A percentile compares a stretch with the other conserved stretches of the same genome.
phyloP scores from a whole-genome alignment of 2,113 vertebrate genomes.

The Oreochromis niloticus region DNA sequence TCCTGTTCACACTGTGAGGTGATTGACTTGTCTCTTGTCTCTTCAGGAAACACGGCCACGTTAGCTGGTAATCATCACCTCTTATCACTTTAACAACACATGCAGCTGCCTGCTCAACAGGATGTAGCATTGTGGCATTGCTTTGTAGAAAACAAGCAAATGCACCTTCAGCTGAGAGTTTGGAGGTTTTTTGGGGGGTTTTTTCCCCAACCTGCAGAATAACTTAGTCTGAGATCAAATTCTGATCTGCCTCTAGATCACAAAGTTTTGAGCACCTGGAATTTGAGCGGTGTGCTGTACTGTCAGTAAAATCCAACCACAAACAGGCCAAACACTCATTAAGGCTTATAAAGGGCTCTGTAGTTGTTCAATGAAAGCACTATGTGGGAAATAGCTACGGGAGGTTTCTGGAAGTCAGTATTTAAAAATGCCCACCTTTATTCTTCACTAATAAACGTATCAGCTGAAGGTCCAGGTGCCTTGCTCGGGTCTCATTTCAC shows the following conservation, averaged over 20 bases:
- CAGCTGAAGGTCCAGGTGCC: neutral
- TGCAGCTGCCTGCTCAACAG: too few relatives aligned
- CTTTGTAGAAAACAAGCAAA: neutral
- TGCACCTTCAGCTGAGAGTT: neutral
- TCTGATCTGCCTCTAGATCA: neutral
- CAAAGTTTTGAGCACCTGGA: neutral
- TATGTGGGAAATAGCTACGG: neutral
- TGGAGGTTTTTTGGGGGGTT: too few relatives aligned
- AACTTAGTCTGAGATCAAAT: neutral
- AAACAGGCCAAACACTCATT: neutral
- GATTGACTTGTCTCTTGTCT: too few relatives aligned
- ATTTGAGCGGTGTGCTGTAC: neutral
- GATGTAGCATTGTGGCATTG: neutral
- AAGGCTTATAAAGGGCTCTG: neutral
- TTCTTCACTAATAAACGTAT: neutral
- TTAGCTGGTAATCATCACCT: too few relatives aligned
- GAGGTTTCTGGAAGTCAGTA: neutral
- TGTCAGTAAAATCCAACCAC: neutral
- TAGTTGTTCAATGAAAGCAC: neutral
- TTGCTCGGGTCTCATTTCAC: neutral
- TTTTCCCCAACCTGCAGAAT: neutral
- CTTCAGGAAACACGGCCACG: too few relatives aligned
- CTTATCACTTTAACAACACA: too few relatives aligned
- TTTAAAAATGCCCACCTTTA: neutral
- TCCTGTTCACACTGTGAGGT: rapidly evolving